Evolutionary conservation across 2,113 vertebrate species (phyloP).

Genomic region (Poeciliopsis occidentalis): DNA sequence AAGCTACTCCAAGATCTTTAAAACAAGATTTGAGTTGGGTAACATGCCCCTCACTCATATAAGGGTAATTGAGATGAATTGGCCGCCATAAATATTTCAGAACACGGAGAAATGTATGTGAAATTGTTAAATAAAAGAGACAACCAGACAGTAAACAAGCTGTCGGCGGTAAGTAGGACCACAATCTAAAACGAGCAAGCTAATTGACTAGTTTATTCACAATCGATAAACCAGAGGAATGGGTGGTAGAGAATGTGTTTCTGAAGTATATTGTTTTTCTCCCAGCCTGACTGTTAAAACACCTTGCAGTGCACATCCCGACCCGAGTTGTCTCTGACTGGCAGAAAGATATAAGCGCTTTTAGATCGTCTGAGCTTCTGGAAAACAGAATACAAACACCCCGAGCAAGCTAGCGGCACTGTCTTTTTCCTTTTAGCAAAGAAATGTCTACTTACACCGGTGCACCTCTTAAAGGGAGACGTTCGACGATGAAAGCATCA

Average conservation of each 20-base stretch:
- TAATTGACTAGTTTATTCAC: not conserved
- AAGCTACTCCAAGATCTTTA: too few species aligned
- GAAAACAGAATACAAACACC: not conserved
- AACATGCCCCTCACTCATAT: not conserved
- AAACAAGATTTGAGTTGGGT: too few species aligned
- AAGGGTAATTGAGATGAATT: not conserved
- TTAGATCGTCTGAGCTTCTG: slow-evolving; percentile 23
- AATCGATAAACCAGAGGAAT: not conserved
- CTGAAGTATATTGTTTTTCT: not conserved
- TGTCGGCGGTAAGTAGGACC: not conserved
- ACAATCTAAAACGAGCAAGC: not conserved
- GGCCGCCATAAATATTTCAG: not conserved
- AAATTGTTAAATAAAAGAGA: not conserved
- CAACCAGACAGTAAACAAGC: not conserved
- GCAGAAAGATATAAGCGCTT: too few species aligned
- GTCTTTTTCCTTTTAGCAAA: not conserved
- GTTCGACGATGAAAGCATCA: slow-evolving; percentile 2
- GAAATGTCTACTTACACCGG: slow-evolving; percentile 56
- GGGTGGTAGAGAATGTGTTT: not conserved
- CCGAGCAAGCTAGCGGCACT: slow-evolving; percentile 12
- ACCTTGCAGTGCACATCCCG: not conserved
- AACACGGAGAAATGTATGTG: not conserved
- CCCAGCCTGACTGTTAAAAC: not conserved
- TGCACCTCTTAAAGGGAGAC: slow-evolving; percentile 12
- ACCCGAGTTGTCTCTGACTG: not conserved